Evolutionary conservation across 2,113 vertebrate genomes (phyloP).

Genomic region (Carassius carassius): DNA sequence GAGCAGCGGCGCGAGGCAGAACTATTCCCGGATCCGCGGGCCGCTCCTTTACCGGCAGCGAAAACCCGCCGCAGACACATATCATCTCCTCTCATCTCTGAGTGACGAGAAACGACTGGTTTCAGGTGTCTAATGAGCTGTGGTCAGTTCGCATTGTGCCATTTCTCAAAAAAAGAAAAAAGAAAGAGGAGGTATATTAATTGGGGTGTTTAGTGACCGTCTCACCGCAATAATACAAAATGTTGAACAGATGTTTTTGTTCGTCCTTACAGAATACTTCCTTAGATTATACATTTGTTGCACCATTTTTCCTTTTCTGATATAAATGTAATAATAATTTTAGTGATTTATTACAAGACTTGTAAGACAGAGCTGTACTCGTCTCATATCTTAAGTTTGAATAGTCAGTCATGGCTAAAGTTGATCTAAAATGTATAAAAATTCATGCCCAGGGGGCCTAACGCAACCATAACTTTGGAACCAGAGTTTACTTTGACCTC

Average conservation of each 20-base stretch:
- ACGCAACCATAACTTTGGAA: background rate
- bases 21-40: slow-evolving; percentile 47
- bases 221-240: background rate
- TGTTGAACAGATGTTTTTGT: background rate
- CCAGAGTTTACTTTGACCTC: background rate
- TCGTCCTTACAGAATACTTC: background rate
- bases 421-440: background rate
- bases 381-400: background rate
- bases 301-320: background rate
- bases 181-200: slow-evolving; percentile 38
- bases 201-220: slow-evolving; percentile 50
- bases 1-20: slow-evolving; percentile 37
- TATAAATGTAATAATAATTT: background rate
- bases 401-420: background rate
- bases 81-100: slow-evolving; percentile 36
- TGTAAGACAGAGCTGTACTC: background rate
- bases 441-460: background rate
- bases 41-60: slow-evolving; percentile 39
- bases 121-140: slow-evolving; percentile 46
- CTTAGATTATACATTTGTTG: background rate
- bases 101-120: slow-evolving; percentile 49
- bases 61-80: slow-evolving; percentile 47
- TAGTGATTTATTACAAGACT: background rate
- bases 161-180: background rate
- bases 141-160: background rate